Evolutionary conservation across 2,113 vertebrate species (phyloP), one percentile per base, ranked within the genome.

Genomic region (Spea multiplicata): DNA sequence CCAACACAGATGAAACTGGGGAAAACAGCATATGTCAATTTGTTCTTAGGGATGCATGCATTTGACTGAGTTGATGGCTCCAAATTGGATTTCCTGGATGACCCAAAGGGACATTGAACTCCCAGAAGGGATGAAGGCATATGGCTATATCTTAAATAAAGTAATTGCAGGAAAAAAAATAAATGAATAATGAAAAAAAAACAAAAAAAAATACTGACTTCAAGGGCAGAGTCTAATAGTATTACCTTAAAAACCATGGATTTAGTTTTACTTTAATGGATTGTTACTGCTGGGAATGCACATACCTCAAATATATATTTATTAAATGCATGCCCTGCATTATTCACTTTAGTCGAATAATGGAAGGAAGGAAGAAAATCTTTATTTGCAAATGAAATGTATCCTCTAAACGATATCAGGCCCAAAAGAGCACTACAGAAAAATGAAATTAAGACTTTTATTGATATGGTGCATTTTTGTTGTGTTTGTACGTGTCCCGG

Each of bases 221-320:
- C 69, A 49, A 57, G 17, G 13, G 49, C 76, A 55, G 50, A 12
- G 8, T 73, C 7, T 67, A 57, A 59, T 48, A 61, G 49, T 16
- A 68, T 68, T 74, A 64, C 86, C 81, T 85, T 66, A 83, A 88
- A 90, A 92, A 92, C 92, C 90, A 92, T 87, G 90, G 89, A 91
- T 93, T 89, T 90, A 87, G 89, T 62, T 44, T 49, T 55, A 13
- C 75, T 48, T 44, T 13, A 71, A 77, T 77, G 66, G 30, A 77
- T 77, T 61, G 66, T 62, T 70, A 77, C 44, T 77, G 75, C 49
- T 71, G 10, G 66, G 14, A 76, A 65, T 13, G 66, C 44, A 14
- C 73, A 55, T 14, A 72, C 44, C 50, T 12, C 71, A 57, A 30
- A 30, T 57, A 13, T 17, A 72, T 72, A 57, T 72, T 49, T 66